Percentiles rank a stretch among this genome's conserved stretches.
Evolutionary conservation across 2,888 invertebrate genomes (phyloP).

Genomic region (Spilarctia lutea): DNA sequence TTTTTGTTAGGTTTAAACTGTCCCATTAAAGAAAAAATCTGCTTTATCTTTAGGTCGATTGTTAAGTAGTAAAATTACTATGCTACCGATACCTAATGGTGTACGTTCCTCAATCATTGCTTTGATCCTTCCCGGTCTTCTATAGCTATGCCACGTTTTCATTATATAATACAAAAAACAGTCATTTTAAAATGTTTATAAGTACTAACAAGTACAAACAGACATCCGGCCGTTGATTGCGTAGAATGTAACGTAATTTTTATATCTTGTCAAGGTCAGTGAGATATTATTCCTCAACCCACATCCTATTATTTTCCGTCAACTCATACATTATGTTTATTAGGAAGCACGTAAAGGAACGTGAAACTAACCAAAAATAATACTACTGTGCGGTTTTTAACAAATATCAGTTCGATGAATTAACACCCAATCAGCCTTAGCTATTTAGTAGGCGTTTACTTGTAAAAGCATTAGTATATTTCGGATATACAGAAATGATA

Average conservation of each 20-base stretch:
- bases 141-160: background rate
- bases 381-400: background rate
- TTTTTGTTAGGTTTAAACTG: background rate
- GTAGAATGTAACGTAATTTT: slow-evolving; percentile 47
- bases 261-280: slow-evolving; percentile 50
- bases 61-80: background rate
- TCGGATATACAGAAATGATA: background rate
- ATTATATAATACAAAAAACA: background rate
- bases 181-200: background rate
- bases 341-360: slow-evolving; percentile 4
- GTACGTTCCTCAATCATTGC: background rate
- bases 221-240: slow-evolving; percentile 29
- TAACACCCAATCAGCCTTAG: background rate
- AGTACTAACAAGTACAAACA: slow-evolving; percentile 7
- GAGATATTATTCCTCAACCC: slow-evolving; percentile 44
- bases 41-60: no score
- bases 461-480: background rate
- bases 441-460: no score
- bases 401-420: background rate
- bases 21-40: background rate
- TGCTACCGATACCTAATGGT: background rate
- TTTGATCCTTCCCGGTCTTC: background rate
- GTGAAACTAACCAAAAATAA: background rate
- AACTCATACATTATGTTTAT: slow-evolving; percentile 20
- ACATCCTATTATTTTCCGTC: slow-evolving; percentile 48